Evolutionary conservation across 2,888 invertebrate genomes (phyloP).

Genomic region (Epistrophella euchroma): DNA sequence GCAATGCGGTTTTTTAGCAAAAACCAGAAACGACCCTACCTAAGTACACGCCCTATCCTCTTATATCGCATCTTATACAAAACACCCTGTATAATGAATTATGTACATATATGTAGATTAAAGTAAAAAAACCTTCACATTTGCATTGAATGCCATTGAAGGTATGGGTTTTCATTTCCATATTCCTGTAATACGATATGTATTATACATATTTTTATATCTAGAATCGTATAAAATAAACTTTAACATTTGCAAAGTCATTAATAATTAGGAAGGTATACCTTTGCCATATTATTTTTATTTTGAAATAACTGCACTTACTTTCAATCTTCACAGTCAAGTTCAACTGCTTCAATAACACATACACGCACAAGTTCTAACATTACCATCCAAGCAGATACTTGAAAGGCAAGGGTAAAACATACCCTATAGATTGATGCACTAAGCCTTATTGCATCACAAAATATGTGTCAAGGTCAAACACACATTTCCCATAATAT

Average conservation of each 20-base stretch:
- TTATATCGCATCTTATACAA: too few relatives aligned
- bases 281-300: conserved; percentile 5
- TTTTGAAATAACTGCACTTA: conserved; percentile 17
- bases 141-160: too few relatives aligned
- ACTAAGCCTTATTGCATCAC: conserved; percentile 14
- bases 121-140: too few relatives aligned
- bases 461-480: conserved; percentile 61
- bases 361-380: not conserved
- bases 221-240: not conserved
- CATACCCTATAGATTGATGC: conserved; percentile 6
- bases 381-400: not conserved
- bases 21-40: too few relatives aligned
- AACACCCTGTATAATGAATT: too few relatives aligned
- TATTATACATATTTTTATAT: too few relatives aligned
- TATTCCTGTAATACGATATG: too few relatives aligned
- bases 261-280: not conserved
- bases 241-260: not conserved
- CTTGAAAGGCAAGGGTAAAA: conserved; percentile 15
- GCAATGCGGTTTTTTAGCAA: too few relatives aligned
- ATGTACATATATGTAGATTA: too few relatives aligned
- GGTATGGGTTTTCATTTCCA: too few relatives aligned
- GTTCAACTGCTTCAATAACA: conserved; percentile 50
- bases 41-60: too few relatives aligned
- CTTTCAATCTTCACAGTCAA: conserved; percentile 59
- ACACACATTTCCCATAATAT: conserved; percentile 18